Percentiles rank a stretch among this genome's conserved stretches.
These are phyloP conservation scores for Dicranocentrus wangi DNA, from an alignment of 2,888 invertebrate species.

Conservation along the genomic window DNA sequence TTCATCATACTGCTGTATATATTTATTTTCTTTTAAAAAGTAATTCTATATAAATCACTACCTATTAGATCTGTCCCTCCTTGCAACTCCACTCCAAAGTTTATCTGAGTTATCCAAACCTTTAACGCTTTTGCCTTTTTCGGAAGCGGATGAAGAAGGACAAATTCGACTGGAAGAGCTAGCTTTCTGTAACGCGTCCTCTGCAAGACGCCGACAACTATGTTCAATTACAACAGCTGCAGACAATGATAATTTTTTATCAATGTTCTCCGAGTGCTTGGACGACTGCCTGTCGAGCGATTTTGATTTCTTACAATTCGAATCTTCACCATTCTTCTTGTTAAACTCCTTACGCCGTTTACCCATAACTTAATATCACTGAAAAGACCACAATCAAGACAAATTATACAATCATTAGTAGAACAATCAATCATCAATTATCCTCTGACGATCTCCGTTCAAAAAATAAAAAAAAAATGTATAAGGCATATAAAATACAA, in stretches of 20 bases:
- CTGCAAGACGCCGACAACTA: conserved; percentile 25
- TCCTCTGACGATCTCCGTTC: too few relatives aligned
- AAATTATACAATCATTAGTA: neutral
- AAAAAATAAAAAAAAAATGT: conserved; percentile 19
- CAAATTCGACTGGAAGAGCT: neutral
- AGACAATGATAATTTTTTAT: neutral
- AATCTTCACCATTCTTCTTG: conserved; percentile 24
- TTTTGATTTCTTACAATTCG: neutral
- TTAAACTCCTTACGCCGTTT: conserved; percentile 28
- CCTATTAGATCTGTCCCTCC: neutral
- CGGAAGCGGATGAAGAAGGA: neutral
- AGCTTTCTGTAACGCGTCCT: conserved; percentile 12
- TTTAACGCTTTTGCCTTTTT: too few relatives aligned
- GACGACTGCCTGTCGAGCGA: neutral
- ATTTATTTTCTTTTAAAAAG: neutral
- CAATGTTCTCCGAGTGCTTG: neutral
- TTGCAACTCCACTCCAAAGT: neutral
- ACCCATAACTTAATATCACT: conserved; percentile 55
- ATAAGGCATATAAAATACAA: too few relatives aligned
- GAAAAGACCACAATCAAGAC: conserved; percentile 2
- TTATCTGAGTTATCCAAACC: neutral
- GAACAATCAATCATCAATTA: too few relatives aligned
- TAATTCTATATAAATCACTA: neutral
- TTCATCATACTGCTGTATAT: neutral
- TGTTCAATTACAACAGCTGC: conserved; percentile 9